Percentiles rank a stretch among this genome's conserved stretches.
phyloP scores from a whole-genome alignment of 2,797 vertebrate species.

The Falco rusticolus region DNA sequence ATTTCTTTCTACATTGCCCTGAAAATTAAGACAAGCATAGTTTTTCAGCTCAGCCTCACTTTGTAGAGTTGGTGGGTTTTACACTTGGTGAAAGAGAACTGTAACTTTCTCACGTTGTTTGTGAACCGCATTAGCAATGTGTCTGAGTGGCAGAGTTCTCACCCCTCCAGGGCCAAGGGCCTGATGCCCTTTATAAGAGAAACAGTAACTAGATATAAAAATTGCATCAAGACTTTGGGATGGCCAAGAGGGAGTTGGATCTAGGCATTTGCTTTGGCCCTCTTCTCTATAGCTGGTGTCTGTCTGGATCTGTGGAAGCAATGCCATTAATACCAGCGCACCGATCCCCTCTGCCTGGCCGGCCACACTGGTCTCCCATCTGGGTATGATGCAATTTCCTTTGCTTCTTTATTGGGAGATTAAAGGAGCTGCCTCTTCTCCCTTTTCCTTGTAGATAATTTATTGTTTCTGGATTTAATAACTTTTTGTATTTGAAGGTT shows the following conservation, averaged over 20 bases:
- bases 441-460: conserved; percentile 43
- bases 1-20: not conserved
- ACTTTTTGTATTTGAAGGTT: conserved; percentile 4
- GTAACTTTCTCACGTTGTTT: not conserved
- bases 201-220: not conserved
- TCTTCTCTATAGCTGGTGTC: not conserved
- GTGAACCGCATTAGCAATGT: not conserved
- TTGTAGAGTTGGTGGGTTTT: conserved; percentile 9
- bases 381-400: conserved; percentile 65
- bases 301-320: conserved; percentile 15
- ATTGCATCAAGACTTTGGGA: not conserved
- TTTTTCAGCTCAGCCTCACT: not conserved
- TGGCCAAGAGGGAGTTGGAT: not conserved
- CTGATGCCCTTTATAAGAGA: not conserved
- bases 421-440: conserved; percentile 39
- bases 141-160: not conserved
- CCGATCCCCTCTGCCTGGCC: conserved; percentile 34
- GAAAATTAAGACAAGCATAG: conserved; percentile 28
- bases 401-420: conserved; percentile 44
- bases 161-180: not conserved
- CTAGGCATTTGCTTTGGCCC: not conserved
- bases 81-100: not conserved
- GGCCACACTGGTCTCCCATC: conserved; percentile 33
- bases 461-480: conserved; percentile 66
- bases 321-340: conserved; percentile 27